Base-by-base conservation (phyloP, 2,888 invertebrate genomes). In the Petrolisthes manimaculis region DNA sequence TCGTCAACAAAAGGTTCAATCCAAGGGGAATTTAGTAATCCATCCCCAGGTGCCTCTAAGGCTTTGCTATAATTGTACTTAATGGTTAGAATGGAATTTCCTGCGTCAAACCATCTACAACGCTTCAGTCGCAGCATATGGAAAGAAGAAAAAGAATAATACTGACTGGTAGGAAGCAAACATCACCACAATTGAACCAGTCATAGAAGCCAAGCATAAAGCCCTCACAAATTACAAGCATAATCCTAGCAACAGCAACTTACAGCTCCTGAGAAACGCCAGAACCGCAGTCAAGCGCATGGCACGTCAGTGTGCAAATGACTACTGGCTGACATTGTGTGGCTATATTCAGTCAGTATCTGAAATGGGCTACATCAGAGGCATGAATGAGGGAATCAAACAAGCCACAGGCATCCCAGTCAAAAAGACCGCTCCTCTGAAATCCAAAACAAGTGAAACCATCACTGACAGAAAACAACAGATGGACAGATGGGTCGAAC, bases 401-500 rank as follows among this genome's bases (percentile, higher is more conserved):
- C 53, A 81, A 37, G 81, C 81, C n/a, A 3, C 53, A 8, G 81
- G 67, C 2, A n/a, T 61, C 2, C 18, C 8, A 3, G n/a, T 3
- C 5, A 56, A 12, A n/a, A 82, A 2, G 21, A 81, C 81, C 3
- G 56, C 81, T 3, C 81, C 81, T 3, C 61, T 81, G 5, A 81
- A 81, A 24, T 61, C 81, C 61, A 56, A 3, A 5, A 81, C 5
- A 4, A 37, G 67, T 3, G 81, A 81, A n/a, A n/a, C 37, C 12
- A 77, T 88, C 51, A 77, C 79, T 21, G 74, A 74, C 74, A 6
- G n/a, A n/a, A n/a, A 21, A 6, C 8, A 74, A n/a, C 74, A 74
- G 74, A 67, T 86, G 71, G 69, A 18, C 53, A 61, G 81, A 24
- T 86, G 86, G 86, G 69, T 80, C 5, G 81, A 86, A 37, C 86